Base-by-base conservation (phyloP, 2,888 invertebrate genomes). In the Dryobotodes eremita region DNA sequence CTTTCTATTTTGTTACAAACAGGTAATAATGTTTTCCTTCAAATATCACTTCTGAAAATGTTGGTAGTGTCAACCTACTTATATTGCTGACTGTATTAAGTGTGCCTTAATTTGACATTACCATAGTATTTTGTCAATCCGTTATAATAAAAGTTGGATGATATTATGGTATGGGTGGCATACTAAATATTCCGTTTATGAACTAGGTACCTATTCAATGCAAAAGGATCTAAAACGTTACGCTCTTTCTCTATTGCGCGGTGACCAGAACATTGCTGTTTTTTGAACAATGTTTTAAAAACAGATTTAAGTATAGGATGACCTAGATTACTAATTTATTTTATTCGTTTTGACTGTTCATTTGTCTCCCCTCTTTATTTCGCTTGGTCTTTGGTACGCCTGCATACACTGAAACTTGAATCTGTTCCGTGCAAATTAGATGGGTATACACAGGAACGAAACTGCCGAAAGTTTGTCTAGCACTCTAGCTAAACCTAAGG, bases 91-190 rank as follows among this genome's bases (percentile, higher is more conserved):
- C 46, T 26, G n/a, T 75, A 59, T 15, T 4, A 5, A 26, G 17
- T 72, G 59, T 71, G 66, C 73, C 70, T 15, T 36, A 53, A 71
- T 68, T 73, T 72, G 8, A 70, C 86, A 84, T 82, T 64, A 71
- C 82, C 86, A 77, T 77, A 77, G 48, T 69, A 86, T 50, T 55
- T 2, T 62, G 57, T 48, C n/a, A 55, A 74, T 68, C 86, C 84
- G 86, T 84, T 86, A 77, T 71, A 68, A 23, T 82, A 71, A 66
- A 79, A 69, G 26, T 81, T 71, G 23, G 15, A 23, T 46, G 46
- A 59, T 78, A 46, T n/a, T 71, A 74, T 50, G 71, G 82, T 65
- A 57, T 74, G 73, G 62, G 42, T 77, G 62, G 61, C 85, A 75
- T 85, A 68, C 80, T 84, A 46, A 68, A 64, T 68, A 71, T 85